Conservation (phyloP, 2,113 vertebrate species). For the Pluvianellus socialis region DNA sequence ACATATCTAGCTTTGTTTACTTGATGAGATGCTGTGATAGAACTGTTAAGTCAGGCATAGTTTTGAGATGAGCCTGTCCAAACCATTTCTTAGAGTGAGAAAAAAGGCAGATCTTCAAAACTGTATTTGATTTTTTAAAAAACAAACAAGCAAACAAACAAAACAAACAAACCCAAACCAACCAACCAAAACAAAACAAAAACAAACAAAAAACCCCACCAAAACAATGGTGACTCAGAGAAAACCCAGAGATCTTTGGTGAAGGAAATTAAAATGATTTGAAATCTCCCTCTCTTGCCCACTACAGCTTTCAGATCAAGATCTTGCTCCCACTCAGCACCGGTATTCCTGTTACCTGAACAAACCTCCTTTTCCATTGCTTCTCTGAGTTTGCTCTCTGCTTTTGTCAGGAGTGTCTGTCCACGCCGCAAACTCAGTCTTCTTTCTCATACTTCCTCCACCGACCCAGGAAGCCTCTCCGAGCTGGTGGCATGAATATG, state of each 20-base stretch:
- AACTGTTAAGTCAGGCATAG: not conserved
- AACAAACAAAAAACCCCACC: not conserved
- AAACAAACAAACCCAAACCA: too few species aligned
- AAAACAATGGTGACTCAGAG: not conserved
- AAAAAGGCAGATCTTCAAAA: not conserved
- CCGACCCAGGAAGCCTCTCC: not conserved
- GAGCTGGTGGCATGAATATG: not conserved
- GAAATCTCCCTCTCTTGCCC: not conserved
- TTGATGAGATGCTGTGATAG: not conserved
- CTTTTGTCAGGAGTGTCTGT: not conserved
- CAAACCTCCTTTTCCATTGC: not conserved
- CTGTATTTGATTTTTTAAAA: not conserved
- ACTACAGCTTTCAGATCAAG: not conserved
- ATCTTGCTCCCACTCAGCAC: not conserved
- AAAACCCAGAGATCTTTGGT: not conserved
- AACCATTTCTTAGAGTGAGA: not conserved
- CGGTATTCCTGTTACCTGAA: not conserved
- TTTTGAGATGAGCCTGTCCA: not conserved
- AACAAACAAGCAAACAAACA: not conserved
- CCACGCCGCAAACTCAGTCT: not conserved
- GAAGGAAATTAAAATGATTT: not conserved
- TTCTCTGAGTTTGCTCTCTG: not conserved
- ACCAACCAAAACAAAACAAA: too few species aligned
- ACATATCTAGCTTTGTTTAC: not conserved
- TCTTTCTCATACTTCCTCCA: not conserved